Evolutionary conservation across 2,113 vertebrate species (phyloP).

Genomic region (Struthidea cinerea): DNA sequence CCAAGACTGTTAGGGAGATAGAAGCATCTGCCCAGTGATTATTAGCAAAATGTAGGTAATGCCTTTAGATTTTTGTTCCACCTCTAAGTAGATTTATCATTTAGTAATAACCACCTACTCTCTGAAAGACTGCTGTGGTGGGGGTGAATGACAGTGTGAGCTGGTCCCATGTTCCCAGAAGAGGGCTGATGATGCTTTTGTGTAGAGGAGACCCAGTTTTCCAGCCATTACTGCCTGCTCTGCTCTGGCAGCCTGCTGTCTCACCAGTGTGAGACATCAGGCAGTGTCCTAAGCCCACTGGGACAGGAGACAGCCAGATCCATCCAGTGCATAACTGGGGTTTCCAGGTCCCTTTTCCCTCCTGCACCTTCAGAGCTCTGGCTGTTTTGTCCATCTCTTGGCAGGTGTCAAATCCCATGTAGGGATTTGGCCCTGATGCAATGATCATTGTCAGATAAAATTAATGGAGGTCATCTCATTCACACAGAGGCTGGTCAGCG

Average conservation of each 20-base stretch:
- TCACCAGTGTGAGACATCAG: fast-evolving
- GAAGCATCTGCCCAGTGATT: not conserved
- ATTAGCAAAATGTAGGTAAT: not conserved
- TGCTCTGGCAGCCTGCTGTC: not conserved
- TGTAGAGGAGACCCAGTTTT: not conserved
- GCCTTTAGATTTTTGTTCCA: not conserved
- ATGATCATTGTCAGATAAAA: not conserved
- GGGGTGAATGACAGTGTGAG: not conserved
- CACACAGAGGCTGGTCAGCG: not conserved
- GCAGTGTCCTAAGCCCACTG: fast-evolving
- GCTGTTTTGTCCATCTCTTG: not conserved
- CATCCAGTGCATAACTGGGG: not conserved
- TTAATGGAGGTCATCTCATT: not conserved
- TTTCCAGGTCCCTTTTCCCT: not conserved
- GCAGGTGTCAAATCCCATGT: fast-evolving
- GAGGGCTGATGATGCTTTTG: not conserved
- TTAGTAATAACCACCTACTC: not conserved
- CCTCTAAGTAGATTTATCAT: not conserved
- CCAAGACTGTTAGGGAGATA: not conserved
- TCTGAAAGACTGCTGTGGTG: not conserved
- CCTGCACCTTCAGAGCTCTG: not conserved
- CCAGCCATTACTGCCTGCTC: not conserved
- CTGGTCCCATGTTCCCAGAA: not conserved
- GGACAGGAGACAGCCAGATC: not conserved
- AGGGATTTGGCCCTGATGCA: not conserved